These are phyloP conservation scores for Tringa solitaria DNA, from an alignment of 2,113 vertebrate species.

Conservation along the genomic window DNA sequence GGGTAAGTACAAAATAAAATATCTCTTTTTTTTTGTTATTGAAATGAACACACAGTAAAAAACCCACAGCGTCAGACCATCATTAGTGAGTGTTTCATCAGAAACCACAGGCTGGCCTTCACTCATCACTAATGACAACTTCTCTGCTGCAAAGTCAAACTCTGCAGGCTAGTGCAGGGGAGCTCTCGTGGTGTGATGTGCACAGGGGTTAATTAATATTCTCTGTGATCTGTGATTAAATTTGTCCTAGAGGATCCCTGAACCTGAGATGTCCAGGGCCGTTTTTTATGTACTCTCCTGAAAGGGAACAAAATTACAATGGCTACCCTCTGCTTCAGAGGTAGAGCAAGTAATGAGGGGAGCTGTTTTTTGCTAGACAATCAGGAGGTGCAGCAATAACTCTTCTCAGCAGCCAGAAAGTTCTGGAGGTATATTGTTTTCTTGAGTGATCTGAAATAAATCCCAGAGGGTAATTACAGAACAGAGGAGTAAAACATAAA, in stretches of 20 bases:
- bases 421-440: slow-evolving; percentile 38
- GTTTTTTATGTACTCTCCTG: background rate
- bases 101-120: slow-evolving; percentile 21
- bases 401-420: slow-evolving; percentile 60
- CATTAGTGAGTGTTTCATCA: slow-evolving; percentile 1
- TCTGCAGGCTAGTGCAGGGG: background rate
- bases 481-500: slow-evolving; percentile 63
- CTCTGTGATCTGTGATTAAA: background rate
- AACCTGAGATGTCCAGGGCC: background rate
- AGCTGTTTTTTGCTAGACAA: background rate
- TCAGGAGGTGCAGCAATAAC: slow-evolving; percentile 59
- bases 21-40: background rate
- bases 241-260: slow-evolving; percentile 6
- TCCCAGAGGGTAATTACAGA: slow-evolving; percentile 70
- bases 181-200: background rate
- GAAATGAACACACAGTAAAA: background rate
- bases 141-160: background rate
- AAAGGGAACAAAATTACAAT: slow-evolving; percentile 25
- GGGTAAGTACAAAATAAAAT: background rate
- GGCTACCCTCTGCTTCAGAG: slow-evolving; percentile 34
- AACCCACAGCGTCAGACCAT: background rate
- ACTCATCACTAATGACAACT: background rate
- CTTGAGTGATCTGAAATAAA: slow-evolving; percentile 66
- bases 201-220: background rate
- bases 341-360: slow-evolving; percentile 59